Conservation (phyloP, 2,888 invertebrate species). For the Noctua pronuba region DNA sequence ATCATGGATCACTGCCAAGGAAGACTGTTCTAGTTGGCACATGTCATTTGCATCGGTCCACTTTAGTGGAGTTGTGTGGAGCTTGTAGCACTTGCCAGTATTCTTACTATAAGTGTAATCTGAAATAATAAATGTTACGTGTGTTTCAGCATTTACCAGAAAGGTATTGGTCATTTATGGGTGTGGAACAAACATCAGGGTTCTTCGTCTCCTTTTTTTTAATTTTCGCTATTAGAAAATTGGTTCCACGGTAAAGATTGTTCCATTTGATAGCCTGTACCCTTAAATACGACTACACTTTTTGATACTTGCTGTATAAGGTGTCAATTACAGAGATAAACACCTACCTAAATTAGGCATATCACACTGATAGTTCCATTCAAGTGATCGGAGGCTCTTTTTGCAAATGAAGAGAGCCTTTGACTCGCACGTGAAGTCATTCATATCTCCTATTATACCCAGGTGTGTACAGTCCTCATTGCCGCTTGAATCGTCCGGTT, state of each 20-base stretch:
- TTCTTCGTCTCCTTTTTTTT: background rate
- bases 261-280: background rate
- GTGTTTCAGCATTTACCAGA: background rate
- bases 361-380: slow-evolving; percentile 80
- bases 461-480: slow-evolving; percentile 75
- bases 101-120: slow-evolving; percentile 74
- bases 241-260: background rate
- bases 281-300: background rate
- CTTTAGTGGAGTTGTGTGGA: slow-evolving; percentile 76
- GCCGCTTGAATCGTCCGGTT: slow-evolving; percentile 76
- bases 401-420: slow-evolving; percentile 81
- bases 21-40: slow-evolving; percentile 78
- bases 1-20: slow-evolving; percentile 77
- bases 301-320: background rate
- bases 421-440: slow-evolving; percentile 75
- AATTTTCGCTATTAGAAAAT: background rate
- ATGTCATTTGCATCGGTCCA: slow-evolving; percentile 79
- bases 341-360: slow-evolving; percentile 77
- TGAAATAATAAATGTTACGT: slow-evolving; percentile 62
- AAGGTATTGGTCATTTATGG: background rate
- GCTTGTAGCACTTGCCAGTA: slow-evolving; percentile 80
- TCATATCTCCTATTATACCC: slow-evolving; percentile 60
- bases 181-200: background rate
- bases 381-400: slow-evolving; percentile 73
- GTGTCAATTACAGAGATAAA: background rate